These are phyloP conservation scores for Psix sp. DNA, from an alignment of 1,140 invertebrate genomes.

Conservation along the genomic window DNA sequence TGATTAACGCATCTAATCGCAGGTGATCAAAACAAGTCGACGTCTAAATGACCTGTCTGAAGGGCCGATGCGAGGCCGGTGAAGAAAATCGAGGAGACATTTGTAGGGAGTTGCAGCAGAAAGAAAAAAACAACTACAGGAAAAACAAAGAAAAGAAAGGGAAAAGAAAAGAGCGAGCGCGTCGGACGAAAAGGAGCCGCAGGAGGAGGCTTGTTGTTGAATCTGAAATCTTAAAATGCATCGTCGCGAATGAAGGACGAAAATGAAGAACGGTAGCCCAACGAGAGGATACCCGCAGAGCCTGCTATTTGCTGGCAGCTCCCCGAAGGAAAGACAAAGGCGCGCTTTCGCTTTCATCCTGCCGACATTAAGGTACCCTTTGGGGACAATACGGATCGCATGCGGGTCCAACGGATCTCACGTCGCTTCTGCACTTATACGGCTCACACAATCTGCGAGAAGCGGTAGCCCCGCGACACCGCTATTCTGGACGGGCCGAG, in stretches of 20 bases:
- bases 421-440: slow-evolving; percentile 65
- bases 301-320: slow-evolving; percentile 59
- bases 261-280: slow-evolving; percentile 62
- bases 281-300: slow-evolving; percentile 66
- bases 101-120: slow-evolving; percentile 14
- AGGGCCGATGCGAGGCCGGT: slow-evolving; percentile 12
- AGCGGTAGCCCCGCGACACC: slow-evolving; percentile 53
- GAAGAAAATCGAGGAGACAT: slow-evolving; percentile 46
- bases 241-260: slow-evolving; percentile 60
- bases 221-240: slow-evolving; percentile 63
- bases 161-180: slow-evolving; percentile 29
- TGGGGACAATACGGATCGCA: slow-evolving; percentile 69
- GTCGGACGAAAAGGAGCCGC: slow-evolving; percentile 53
- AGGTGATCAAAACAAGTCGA: slow-evolving; percentile 33
- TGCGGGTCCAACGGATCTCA: slow-evolving; percentile 74
- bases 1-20: slow-evolving; percentile 32
- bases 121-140: slow-evolving; percentile 18
- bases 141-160: slow-evolving; percentile 26
- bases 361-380: slow-evolving; percentile 70
- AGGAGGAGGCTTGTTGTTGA: slow-evolving; percentile 57
- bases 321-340: slow-evolving; percentile 65
- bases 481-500: slow-evolving; percentile 17
- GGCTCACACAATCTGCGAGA: slow-evolving; percentile 60
- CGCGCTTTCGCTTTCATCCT: slow-evolving; percentile 69
- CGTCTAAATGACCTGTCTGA: slow-evolving; percentile 35